Conservation (phyloP, 2,888 invertebrate genomes). For the Ashinkailepas kermadecensis region DNA sequence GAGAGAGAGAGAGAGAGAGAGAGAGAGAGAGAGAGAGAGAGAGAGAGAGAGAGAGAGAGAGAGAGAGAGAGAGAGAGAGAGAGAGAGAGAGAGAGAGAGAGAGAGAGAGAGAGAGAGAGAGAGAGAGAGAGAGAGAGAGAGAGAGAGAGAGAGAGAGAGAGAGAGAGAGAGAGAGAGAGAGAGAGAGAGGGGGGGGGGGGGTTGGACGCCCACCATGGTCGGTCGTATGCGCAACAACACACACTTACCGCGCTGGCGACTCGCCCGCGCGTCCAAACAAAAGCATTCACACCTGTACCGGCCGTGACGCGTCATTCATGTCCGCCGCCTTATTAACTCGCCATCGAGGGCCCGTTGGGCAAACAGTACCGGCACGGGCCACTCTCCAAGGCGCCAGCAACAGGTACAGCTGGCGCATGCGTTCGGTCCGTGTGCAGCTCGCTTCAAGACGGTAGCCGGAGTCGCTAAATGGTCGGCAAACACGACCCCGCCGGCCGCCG, state of each 20-base stretch:
- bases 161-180: too few species aligned
- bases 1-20: too few species aligned
- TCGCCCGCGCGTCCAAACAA: background rate
- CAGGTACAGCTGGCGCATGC: background rate
- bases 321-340: background rate
- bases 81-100: too few species aligned
- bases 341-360: background rate
- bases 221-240: background rate
- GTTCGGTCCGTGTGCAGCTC: too few species aligned
- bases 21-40: too few species aligned
- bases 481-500: background rate
- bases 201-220: too few species aligned
- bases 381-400: background rate
- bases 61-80: too few species aligned
- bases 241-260: background rate
- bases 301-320: background rate
- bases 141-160: too few species aligned
- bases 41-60: too few species aligned
- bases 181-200: too few species aligned
- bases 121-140: too few species aligned
- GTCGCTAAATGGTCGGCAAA: background rate
- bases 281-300: slow-evolving; percentile 12
- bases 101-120: too few species aligned
- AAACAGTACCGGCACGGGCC: background rate
- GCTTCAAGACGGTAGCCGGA: background rate